Evolutionary conservation across 30 jellyfish, hydroid and myxozoan species (phyloP).

Genomic region (Sanderia malayensis): DNA sequence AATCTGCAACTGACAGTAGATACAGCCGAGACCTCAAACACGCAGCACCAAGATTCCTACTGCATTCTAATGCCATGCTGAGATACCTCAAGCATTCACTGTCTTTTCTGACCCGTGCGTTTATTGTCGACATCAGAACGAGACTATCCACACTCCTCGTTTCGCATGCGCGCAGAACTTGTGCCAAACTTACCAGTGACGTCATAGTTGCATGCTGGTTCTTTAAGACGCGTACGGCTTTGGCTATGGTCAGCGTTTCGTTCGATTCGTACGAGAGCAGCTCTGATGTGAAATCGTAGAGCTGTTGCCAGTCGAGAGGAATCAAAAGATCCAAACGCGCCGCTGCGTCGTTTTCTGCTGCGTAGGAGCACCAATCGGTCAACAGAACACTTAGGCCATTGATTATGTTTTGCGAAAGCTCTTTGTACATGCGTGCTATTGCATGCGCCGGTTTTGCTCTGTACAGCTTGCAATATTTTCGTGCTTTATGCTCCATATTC

Average conservation of each 20-base stretch:
- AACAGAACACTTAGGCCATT: conserved; percentile 32
- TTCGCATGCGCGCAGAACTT: conserved; percentile 22
- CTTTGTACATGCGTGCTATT: conserved; percentile 44
- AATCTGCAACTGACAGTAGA: conserved; percentile 20
- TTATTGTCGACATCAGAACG: conserved; percentile 25
- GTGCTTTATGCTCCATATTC: conserved; percentile 55
- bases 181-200: conserved; percentile 15
- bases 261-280: conserved; percentile 38
- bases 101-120: conserved; percentile 59
- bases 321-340: conserved; percentile 39
- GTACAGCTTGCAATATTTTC: conserved; percentile 59
- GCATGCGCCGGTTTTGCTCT: conserved; percentile 49
- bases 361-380: conserved; percentile 52
- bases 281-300: conserved; percentile 41
- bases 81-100: conserved; percentile 26
- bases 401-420: conserved; percentile 32
- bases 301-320: conserved; percentile 46
- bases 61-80: conserved; percentile 2
- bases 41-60: not conserved
- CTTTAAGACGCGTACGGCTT: conserved; percentile 29
- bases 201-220: conserved; percentile 35
- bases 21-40: conserved; percentile 45
- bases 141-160: conserved; percentile 24
- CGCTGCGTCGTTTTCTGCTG: conserved; percentile 55
- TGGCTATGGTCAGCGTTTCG: conserved; percentile 39